Base-by-base conservation (phyloP, 2,113 vertebrate species). In the Oreochromis niloticus region DNA sequence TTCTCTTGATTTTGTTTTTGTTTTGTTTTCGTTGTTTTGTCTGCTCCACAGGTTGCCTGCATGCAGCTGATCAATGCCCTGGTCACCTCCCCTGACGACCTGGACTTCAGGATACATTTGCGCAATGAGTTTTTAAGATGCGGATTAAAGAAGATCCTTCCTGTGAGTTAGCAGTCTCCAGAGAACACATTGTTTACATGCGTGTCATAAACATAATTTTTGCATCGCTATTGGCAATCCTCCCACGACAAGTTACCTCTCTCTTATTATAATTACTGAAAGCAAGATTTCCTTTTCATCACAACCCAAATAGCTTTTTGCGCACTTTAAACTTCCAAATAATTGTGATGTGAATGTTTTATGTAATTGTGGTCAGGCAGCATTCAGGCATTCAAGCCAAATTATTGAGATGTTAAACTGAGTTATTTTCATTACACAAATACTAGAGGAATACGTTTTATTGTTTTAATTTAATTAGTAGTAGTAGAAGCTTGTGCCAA, bases 31-130 rank as follows among this genome's bases (percentile, higher is more conserved):
- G 19, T 19, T 32, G 61, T 8, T 90, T 13, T 84, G 17, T 95
- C 92, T 41, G 34, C 7, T 24, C 94, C 89, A 22, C 94, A 99
- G 99, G 97, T 98, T 19, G 98, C 98, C 3, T 99, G 98, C 81
- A 99, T 99, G 98, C 99, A 99, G 94, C 95, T 99, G 94, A 99
- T 99, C 95, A 99, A 99, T 27, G 99, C 99, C 27, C 95, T 99
- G 83, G 97, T 99, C 73, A 99, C 99, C 6, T 99, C 96, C 50
- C 98, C 98, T 5, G 98, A 99, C 3, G 99, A 99, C 30, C 96
- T 99, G 80, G 99, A 99, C 95, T 99, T 99, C 96, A 96, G 99
- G 97, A 99, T 99, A 96, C 99, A 99, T 96, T 95, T 99, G 93
- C 97, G 99, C 88, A 99, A 99, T 52, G 99, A 99, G 94, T 98